Percentiles rank a stretch among this genome's conserved stretches.
phyloP scores from a whole-genome alignment of 2,113 vertebrate genomes.

The Gracilinanus agilis region DNA sequence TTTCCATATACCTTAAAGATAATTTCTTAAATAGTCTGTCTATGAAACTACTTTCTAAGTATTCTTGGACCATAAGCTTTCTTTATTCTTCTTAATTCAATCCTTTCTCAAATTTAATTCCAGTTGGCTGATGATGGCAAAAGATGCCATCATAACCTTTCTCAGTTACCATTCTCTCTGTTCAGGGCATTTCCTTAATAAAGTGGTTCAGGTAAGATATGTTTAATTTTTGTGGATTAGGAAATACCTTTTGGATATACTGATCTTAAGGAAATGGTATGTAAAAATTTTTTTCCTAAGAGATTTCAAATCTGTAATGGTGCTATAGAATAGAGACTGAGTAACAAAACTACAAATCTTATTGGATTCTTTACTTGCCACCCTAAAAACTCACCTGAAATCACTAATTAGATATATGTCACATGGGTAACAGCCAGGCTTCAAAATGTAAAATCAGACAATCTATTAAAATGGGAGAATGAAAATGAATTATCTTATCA shows the following conservation, averaged over 20 bases:
- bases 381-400: constrained; percentile 31
- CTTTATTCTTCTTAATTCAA: not conserved
- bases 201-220: constrained; percentile 23
- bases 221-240: constrained; percentile 15
- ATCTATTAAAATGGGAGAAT: constrained; percentile 22
- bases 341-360: constrained; percentile 44
- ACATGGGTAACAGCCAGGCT: constrained; percentile 21
- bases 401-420: constrained; percentile 25
- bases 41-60: not conserved
- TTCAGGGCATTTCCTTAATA: constrained; percentile 21
- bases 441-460: constrained; percentile 40
- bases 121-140: constrained; percentile 19
- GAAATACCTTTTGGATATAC: constrained; percentile 18
- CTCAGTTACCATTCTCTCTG: constrained; percentile 11
- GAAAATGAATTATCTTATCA: constrained; percentile 41
- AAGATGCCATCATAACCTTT: not conserved
- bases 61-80: not conserved
- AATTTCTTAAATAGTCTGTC: not conserved
- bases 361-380: not conserved
- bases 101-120: constrained; percentile 23
- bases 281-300: constrained; percentile 34
- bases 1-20: constrained; percentile 9
- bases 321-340: constrained; percentile 35
- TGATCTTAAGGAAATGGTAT: constrained; percentile 19
- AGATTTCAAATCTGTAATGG: constrained; percentile 21